A percentile compares a stretch with the other conserved stretches of the same genome.
Evolutionary conservation across 2,113 vertebrate species (phyloP).

Genomic region (Cathartes aura): DNA sequence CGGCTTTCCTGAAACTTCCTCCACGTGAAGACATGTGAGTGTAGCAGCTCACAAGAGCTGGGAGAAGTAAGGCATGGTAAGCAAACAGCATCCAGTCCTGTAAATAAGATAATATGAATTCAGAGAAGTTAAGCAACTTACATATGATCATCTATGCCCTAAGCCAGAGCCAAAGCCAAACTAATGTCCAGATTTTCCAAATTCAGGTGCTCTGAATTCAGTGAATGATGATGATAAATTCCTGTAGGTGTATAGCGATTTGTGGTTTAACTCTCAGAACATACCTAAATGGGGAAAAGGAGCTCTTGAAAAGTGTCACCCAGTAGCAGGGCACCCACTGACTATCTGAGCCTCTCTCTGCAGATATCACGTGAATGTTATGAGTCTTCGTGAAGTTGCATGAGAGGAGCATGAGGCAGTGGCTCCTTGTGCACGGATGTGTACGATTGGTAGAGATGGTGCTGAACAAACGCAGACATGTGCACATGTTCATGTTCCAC

Average conservation of each 20-base stretch:
- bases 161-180: neutral
- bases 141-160: neutral
- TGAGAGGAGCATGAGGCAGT: neutral
- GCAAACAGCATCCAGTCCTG: neutral
- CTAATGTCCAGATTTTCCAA: neutral
- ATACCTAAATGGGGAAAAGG: neutral
- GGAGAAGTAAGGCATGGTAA: neutral
- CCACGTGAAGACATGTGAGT: neutral
- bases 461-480: accelerated
- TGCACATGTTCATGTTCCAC: neutral
- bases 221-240: neutral
- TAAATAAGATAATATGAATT: neutral
- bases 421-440: neutral
- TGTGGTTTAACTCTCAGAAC: neutral
- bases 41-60: neutral
- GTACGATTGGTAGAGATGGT: neutral
- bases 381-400: neutral
- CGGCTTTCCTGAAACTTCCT: neutral
- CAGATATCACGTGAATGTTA: neutral
- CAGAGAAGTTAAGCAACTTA: neutral
- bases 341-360: neutral
- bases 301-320: neutral
- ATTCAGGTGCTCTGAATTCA: neutral
- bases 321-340: neutral
- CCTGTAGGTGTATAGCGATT: neutral